These are phyloP conservation scores for Silurus aristotelis DNA, from an alignment of 2,797 vertebrate species.

Conservation along the genomic window DNA sequence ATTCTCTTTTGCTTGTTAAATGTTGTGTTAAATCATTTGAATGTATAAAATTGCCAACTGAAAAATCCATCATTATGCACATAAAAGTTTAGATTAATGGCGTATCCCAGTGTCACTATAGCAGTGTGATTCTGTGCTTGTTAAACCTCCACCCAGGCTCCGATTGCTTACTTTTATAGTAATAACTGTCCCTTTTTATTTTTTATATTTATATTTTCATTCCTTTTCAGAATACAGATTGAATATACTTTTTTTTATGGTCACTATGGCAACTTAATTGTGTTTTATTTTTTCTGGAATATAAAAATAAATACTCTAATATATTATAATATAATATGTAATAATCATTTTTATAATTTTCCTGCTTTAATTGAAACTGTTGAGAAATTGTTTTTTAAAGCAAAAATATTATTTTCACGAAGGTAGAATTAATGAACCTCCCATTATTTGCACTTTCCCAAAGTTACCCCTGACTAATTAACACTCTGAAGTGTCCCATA, in stretches of 20 bases:
- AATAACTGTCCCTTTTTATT: not conserved
- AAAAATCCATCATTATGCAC: not conserved
- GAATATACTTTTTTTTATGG: not conserved
- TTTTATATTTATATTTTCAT: no score
- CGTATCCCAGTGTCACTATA: not conserved
- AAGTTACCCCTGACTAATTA: slow-evolving; percentile 34
- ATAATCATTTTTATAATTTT: no score
- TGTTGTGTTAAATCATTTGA: slow-evolving; percentile 2
- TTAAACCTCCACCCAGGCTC: not conserved
- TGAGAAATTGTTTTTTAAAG: not conserved
- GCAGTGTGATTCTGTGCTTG: not conserved
- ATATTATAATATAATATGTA: not conserved
- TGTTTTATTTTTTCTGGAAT: not conserved
- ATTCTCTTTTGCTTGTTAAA: not conserved
- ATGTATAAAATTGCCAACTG: not conserved
- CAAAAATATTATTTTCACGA: not conserved
- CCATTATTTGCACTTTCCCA: slow-evolving; percentile 6
- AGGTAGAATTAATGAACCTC: not conserved
- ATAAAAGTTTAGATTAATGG: not conserved
- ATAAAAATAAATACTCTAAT: not conserved
- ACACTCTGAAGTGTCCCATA: slow-evolving; percentile 30
- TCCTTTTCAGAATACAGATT: not conserved
- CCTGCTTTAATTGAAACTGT: not conserved
- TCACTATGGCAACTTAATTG: not conserved
- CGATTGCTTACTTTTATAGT: not conserved